Evolutionary conservation across 2,888 invertebrate species (phyloP), one percentile per base, ranked within the genome.

Genomic region (Conomelus anceps): DNA sequence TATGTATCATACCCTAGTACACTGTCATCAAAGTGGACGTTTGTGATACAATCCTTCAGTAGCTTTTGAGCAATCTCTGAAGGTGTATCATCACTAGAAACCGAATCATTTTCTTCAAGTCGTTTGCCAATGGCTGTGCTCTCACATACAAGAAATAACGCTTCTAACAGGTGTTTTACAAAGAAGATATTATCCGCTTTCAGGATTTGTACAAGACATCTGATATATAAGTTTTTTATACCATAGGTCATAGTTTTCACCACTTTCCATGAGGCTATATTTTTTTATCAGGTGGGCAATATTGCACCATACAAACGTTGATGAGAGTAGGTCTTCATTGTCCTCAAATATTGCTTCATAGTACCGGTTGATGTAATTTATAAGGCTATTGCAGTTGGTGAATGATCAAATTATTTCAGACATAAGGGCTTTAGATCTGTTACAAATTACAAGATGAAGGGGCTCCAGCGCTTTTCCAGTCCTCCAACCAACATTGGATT

Each of bases 401-500:
- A 34, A 86, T 0, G 86, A 9, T 86, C 41, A 26, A 11, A 86
- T 34, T 3, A 89, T 22, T 22, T 85, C 89, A 0, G 89, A 89
- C 0, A 89, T 9, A 11, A 89, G 23, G 17, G 88, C 88, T 24
- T 86, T 89, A 6, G 89, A 89, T 29, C 89, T n/a, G 23, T 89
- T 85, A 34, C 89, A 86, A 4, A 85, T n/a, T n/a, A 84, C 20
- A 13, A 4, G 89, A 85, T 7, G 4, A 9, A 4, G 89, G 89
- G 24, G 89, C 89, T 29, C 89, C 89, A 89, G 22, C 22, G n/a
- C 85, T 26, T 23, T 86, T 89, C n/a, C 24, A 88, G 20, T 89
- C 89, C 22, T 85, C 89, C 17, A 89, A 23, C 89, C 89, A 89
- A 34, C 85, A 89, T 29, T 89, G 89, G 22, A 89, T 34, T 17